Evolutionary conservation across 2,113 vertebrate species (phyloP), one percentile per base, ranked within the genome.

Genomic region (Hydrolagus affinis): DNA sequence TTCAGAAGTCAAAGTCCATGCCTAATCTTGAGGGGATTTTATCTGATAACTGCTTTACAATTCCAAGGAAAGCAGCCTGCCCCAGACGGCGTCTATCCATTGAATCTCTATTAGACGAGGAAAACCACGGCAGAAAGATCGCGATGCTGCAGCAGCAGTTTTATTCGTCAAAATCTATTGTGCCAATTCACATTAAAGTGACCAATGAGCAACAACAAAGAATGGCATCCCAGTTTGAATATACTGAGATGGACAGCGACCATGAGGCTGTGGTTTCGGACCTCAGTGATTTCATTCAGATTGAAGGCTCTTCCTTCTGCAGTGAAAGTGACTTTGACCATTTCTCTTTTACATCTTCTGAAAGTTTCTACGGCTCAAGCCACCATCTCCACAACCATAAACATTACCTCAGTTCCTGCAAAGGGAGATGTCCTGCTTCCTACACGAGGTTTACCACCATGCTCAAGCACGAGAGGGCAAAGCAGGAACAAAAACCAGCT

Each of bases 311-410:
- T 0, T 99, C 98, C 8, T 97, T 98, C 85, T 99, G 97, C 89
- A 99, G 97, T 11, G 98, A 99, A 90, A 98, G 96, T 85, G 98
- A 99, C 85, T 96, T 98, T 71, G 98, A 99, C 88, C 96, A 96
- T 88, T 99, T 95, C 85, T 99, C 96, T 1, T 95, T 97, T 87
- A 94, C 96, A 0, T 99, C 98, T 12, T 97, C 96, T 0, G 98
- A 98, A 89, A 98, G 96, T 86, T 91, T 96, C 86, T 97, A 96
- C 0, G 96, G 96, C 57, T 95, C 95, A 4, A 93, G 95, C 80
- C 97, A 96, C 86, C 96, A 95, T 85, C 96, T 94, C 74, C 95
- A 97, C 72, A 93, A 94, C 44, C 94, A 93, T 44, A 75, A 93
- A 72, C 96, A 99, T 89, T 95, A 96, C 85, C 92, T 97, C 89